A percentile compares a stretch with the other conserved stretches of the same genome.
These are phyloP conservation scores for Synergus itoensis DNA, from an alignment of 2,888 invertebrate genomes.

Conservation along the genomic window DNA sequence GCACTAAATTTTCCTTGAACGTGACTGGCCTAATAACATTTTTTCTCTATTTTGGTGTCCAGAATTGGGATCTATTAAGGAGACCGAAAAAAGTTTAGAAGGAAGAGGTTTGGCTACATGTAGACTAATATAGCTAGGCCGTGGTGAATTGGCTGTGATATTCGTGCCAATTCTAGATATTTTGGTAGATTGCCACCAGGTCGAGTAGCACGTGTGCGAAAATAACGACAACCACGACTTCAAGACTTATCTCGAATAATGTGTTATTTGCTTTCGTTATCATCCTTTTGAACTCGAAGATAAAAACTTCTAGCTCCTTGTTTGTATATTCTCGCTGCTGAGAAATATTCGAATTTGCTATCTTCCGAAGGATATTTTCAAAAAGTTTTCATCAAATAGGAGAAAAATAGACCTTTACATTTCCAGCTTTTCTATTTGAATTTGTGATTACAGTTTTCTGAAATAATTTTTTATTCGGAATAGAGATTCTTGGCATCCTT, in stretches of 20 bases:
- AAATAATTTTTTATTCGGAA: neutral
- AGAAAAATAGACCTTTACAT: too few species aligned
- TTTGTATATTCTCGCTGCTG: neutral
- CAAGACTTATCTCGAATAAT: slow-evolving; percentile 17
- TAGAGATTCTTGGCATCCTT: neutral
- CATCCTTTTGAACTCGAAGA: neutral
- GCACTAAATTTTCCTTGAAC: neutral
- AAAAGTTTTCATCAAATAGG: neutral
- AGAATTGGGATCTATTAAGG: slow-evolving; percentile 10
- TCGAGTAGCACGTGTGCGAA: slow-evolving; percentile 41
- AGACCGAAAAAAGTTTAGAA: neutral
- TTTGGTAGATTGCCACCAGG: slow-evolving; percentile 59
- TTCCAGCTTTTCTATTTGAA: too few species aligned
- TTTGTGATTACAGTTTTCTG: neutral
- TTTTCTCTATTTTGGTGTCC: slow-evolving; percentile 8
- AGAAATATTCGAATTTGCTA: neutral
- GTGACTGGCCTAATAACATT: neutral
- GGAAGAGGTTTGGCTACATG: slow-evolving; percentile 20
- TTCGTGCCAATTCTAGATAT: slow-evolving; percentile 55
- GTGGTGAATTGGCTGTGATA: slow-evolving; percentile 30
- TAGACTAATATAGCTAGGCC: slow-evolving; percentile 19
- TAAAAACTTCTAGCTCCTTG: neutral
- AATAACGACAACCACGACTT: slow-evolving; percentile 12
- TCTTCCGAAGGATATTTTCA: neutral
- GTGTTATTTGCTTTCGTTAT: slow-evolving; percentile 26